phyloP scores from a whole-genome alignment of 2,113 vertebrate genomes.

The Puma concolor region DNA sequence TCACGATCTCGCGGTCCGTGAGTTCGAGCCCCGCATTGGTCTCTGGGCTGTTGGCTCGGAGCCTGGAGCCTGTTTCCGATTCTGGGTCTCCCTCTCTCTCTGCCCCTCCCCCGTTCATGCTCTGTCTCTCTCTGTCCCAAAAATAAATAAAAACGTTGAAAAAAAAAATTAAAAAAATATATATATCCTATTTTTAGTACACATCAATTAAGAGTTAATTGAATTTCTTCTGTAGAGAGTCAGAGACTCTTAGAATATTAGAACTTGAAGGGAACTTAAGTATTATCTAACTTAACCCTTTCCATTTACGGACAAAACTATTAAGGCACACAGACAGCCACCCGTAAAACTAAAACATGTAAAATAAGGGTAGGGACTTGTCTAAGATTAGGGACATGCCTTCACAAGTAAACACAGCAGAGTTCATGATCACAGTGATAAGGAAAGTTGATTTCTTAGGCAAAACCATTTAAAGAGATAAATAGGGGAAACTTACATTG shows the following conservation, averaged over 20 bases:
- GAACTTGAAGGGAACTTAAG: neutral
- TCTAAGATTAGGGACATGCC: neutral
- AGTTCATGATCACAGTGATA: neutral
- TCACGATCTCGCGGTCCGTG: too few species aligned
- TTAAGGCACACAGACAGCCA: neutral
- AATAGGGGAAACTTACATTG: neutral
- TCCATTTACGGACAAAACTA: neutral
- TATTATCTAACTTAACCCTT: conserved; percentile 14
- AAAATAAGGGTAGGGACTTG: neutral
- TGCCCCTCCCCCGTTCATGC: too few species aligned
- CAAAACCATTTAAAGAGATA: neutral
- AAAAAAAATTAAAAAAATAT: too few species aligned
- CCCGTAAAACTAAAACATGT: neutral
- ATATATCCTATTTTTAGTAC: neutral
- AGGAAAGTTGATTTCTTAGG: neutral
- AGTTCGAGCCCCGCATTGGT: too few species aligned
- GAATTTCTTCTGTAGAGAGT: neutral
- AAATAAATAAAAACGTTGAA: too few species aligned
- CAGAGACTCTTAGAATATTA: neutral
- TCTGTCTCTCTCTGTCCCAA: too few species aligned
- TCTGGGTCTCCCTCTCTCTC: too few species aligned
- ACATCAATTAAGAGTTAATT: neutral
- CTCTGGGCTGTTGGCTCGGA: too few species aligned
- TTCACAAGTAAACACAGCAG: neutral
- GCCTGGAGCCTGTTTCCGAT: too few species aligned